Percentiles rank a stretch among this genome's conserved stretches.
phyloP scores from a whole-genome alignment of 35 echinoderm and acorn worm species.

The Diadema setosum region DNA sequence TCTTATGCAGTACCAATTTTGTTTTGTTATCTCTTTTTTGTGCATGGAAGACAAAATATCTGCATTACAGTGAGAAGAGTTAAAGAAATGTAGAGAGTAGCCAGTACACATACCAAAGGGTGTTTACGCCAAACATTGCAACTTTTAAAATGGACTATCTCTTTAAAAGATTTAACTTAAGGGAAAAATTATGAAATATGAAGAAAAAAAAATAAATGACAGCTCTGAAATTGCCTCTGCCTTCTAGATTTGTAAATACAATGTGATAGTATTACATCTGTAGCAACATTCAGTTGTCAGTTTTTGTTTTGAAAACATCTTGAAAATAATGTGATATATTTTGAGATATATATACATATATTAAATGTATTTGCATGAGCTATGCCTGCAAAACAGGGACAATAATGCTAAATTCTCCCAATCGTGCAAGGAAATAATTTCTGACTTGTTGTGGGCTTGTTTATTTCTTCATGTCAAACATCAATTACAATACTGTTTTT shows the following conservation, averaged over 20 bases:
- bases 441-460: too few relatives aligned
- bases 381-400: constrained; percentile 9
- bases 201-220: background rate
- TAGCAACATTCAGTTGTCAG: background rate
- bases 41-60: background rate
- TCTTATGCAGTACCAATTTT: background rate
- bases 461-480: too few relatives aligned
- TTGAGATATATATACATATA: constrained; percentile 1
- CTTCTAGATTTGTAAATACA: constrained; percentile 1
- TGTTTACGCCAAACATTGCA: background rate
- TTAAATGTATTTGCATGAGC: background rate
- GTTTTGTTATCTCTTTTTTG: background rate
- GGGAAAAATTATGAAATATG: background rate
- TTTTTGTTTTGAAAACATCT: background rate
- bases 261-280: background rate
- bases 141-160: background rate
- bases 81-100: background rate
- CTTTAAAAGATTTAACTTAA: background rate
- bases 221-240: constrained; percentile 12
- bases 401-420: background rate
- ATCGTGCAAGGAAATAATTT: too few relatives aligned
- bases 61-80: background rate
- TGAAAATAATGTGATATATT: background rate
- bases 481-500: too few relatives aligned
- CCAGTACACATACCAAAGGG: constrained; percentile 20